A percentile compares a stretch with the other conserved stretches of the same genome.
phyloP scores from a whole-genome alignment of 2,797 vertebrate species.

The Phataginus tricuspis region DNA sequence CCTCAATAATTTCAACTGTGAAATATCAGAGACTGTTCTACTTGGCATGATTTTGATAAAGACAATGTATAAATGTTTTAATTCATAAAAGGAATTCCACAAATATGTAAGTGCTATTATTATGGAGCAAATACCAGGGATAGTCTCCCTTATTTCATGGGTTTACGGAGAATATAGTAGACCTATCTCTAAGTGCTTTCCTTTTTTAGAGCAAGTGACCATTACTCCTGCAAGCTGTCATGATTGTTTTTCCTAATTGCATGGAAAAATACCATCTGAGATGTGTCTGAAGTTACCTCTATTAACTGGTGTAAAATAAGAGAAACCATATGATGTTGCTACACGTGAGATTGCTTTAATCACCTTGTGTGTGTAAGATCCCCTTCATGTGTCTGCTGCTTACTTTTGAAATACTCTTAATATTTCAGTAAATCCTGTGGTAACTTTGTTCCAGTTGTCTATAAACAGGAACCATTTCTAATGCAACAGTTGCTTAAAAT shows the following conservation, averaged over 20 bases:
- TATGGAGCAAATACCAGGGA: not conserved
- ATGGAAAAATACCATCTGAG: not conserved
- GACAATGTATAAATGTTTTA: not conserved
- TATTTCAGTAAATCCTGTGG: not conserved
- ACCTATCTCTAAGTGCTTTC: not conserved
- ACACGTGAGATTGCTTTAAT: not conserved
- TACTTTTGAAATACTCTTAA: not conserved
- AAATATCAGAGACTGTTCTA: not conserved
- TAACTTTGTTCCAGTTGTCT: not conserved
- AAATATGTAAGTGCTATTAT: not conserved
- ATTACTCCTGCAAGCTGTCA: not conserved
- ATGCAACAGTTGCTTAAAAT: not conserved
- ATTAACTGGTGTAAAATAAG: not conserved
- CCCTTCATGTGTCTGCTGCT: not conserved
- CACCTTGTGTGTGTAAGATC: not conserved
- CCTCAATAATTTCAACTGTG: not conserved
- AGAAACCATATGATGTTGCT: not conserved
- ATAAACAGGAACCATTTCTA: not conserved
- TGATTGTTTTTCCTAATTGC: not conserved
- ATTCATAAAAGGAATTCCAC: not conserved
- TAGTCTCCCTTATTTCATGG: not conserved
- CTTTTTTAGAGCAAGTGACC: not conserved
- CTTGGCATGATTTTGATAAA: not conserved
- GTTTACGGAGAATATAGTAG: not conserved
- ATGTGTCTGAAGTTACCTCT: not conserved